Evolutionary conservation across 2,113 vertebrate genomes (phyloP), one percentile per base, ranked within the genome.

Genomic region (Microcebus griseorufus): DNA sequence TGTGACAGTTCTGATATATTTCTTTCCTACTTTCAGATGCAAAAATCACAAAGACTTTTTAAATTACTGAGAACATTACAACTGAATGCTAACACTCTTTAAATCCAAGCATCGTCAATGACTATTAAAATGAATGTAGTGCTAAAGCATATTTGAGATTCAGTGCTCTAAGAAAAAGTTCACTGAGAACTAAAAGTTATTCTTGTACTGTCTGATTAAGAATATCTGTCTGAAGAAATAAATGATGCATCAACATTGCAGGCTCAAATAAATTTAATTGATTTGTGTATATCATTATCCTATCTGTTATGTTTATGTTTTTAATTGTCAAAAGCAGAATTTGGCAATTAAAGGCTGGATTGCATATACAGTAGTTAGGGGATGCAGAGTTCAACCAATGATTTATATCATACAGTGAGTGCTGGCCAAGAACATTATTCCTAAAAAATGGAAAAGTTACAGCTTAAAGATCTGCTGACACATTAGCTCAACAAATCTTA

Each of bases 1-100:
- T 97, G 94, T 0, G 0, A 73, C 13, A 79, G 62, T 58, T 97
- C 95, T 97, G 53, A 92, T 97, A 93, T 39, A 94, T 96, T 96
- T 95, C 88, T 81, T 96, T 93, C 86, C 87, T 84, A 90, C 45
- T 94, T 91, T 98, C 97, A 93, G 97, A 89, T 96, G 97, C 51
- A 89, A 88, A 88, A 96, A 62, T 82, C 89, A 96, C 89, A 97
- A 97, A 96, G 64, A 73, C 72, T 90, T 90, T 98, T 93, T 94
- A 96, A 98, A 82, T 84, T 94, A 62, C 81, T 93, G 82, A 94
- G 95, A 97, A 97, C 97, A 98, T 97, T 95, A 96, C 92, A 98
- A 94, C 7, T 90, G 95, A 98, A 97, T 70, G 53, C 83, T 97
- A 84, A 29, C 45, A 75, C 29, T 34, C 10, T 93, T 98, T 95